Base-by-base conservation (phyloP, 2,797 vertebrate species). In the Schizothorax lantsangensis region DNA sequence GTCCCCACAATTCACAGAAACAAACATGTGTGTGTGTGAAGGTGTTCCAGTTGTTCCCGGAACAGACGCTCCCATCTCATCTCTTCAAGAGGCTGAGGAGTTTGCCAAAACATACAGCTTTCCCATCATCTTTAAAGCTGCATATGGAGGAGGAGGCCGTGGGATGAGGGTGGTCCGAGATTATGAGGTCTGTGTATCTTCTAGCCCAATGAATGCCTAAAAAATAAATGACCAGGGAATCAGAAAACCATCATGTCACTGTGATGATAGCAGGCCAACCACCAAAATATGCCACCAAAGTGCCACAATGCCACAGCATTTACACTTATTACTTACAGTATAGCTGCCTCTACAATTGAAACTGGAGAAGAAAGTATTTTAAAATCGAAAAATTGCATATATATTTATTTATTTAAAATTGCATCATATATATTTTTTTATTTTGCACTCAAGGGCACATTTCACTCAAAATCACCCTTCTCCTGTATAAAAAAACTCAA, bases 61-160 rank as follows among this genome's bases (percentile, higher is more conserved):
- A 52, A 98, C 97, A 0, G 80, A 96, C 0, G 45, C 94, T 0
- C 97, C 97, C 71, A 96, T 98, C 89, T 71, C 94, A 26, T 91
- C 94, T 62, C 84, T 97, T 87, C 92, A 92, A 0, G 96, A 98
- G n/a, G 97, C 97, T 10, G 95, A 97, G 5, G 96, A 92, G 26
- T 98, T 98, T 82, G 95, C 97, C 82, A 94, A 96, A 87, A 96
- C 93, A 0, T 97, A 98, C 0, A 95, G 96, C 83, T 98, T 97
- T 78, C 97, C 97, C 84, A 96, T 99, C 86, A 99, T 98, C 94
- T 98, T 99, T 91, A 99, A 99, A 93, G 97, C 97, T 0, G 97
- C 97, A 1, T 98, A 96, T 0, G 97, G 97, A 3, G 97, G 97
- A 30, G 97, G 97, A 0, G 97, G 97, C 1, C 95, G 97, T 0